These are phyloP conservation scores for Rhadina sibilatrix DNA, from an alignment of 2,113 vertebrate species.

Conservation along the genomic window DNA sequence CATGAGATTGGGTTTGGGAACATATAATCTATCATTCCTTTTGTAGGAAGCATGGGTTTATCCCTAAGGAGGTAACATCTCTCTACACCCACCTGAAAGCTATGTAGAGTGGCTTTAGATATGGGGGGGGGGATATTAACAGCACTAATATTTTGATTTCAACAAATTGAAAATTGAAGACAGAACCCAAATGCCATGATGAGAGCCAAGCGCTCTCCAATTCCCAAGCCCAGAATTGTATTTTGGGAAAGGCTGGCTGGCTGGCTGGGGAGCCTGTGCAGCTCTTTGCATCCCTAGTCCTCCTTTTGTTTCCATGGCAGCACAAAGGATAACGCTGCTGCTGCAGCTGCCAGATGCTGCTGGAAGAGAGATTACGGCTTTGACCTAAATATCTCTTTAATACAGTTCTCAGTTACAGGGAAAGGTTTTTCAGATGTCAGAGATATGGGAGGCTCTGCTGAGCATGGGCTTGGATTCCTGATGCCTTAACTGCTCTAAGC, in stretches of 20 bases:
- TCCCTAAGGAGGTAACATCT: no score
- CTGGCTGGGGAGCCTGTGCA: not conserved
- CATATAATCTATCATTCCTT: not conserved
- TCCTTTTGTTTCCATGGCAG: constrained; percentile 56
- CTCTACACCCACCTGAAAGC: not conserved
- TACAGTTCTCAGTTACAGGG: not conserved
- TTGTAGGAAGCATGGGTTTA: not conserved
- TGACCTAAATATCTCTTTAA: constrained; percentile 47
- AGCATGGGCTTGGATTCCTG: not conserved
- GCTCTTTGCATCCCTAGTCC: not conserved
- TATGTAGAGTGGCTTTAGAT: not conserved
- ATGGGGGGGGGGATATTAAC: not conserved
- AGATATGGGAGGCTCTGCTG: not conserved
- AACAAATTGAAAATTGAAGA: not conserved
- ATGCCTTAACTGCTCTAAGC: not conserved
- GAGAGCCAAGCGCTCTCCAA: not conserved
- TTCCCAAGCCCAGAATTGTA: rapidly evolving
- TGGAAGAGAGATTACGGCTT: not conserved
- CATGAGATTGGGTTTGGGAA: not conserved
- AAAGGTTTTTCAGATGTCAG: not conserved
- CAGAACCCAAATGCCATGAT: rapidly evolving
- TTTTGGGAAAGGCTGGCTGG: not conserved
- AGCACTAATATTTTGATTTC: not conserved
- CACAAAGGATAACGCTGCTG: not conserved
- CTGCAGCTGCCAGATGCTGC: constrained; percentile 4